These are phyloP conservation scores for Rhinella marina DNA, from an alignment of 2,797 vertebrate genomes.

Conservation along the genomic window DNA sequence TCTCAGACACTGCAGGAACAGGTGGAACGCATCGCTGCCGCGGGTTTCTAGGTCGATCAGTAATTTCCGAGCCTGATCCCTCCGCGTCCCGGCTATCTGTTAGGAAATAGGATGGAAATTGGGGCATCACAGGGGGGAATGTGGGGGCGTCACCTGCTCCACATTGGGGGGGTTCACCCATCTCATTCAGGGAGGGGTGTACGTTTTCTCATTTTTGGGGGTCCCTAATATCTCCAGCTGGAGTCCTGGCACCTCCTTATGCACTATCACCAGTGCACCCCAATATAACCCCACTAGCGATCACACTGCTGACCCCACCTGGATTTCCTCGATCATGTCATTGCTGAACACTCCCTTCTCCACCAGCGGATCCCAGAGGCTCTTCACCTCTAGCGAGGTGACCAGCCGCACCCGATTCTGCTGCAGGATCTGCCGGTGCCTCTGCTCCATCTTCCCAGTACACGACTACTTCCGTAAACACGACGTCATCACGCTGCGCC, in stretches of 20 bases:
- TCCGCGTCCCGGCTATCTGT: constrained; percentile 78
- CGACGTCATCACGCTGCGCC: not conserved
- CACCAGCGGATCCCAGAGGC: constrained; percentile 81
- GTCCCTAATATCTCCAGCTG: not conserved
- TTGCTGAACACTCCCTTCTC: constrained; percentile 81
- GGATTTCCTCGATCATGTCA: constrained; percentile 90
- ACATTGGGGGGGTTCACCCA: no score
- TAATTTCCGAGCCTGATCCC: constrained; percentile 85
- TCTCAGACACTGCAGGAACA: constrained; percentile 83
- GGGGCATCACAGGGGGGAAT: no score
- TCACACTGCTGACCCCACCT: constrained; percentile 72
- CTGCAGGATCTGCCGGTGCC: constrained; percentile 76
- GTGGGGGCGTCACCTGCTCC: not conserved
- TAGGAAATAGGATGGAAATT: not conserved
- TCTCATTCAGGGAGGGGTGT: not conserved
- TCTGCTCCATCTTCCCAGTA: constrained; percentile 80
- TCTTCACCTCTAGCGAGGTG: constrained; percentile 72
- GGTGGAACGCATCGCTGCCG: constrained; percentile 82
- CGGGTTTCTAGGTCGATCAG: constrained; percentile 85
- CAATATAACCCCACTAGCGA: no score
- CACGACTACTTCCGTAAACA: constrained; percentile 28
- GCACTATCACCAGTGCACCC: not conserved
- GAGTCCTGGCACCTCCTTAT: no score
- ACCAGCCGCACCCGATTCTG: constrained; percentile 77
- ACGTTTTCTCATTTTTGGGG: no score